phyloP scores from a whole-genome alignment of 2,797 vertebrate genomes.

The Naso thynnoides region DNA sequence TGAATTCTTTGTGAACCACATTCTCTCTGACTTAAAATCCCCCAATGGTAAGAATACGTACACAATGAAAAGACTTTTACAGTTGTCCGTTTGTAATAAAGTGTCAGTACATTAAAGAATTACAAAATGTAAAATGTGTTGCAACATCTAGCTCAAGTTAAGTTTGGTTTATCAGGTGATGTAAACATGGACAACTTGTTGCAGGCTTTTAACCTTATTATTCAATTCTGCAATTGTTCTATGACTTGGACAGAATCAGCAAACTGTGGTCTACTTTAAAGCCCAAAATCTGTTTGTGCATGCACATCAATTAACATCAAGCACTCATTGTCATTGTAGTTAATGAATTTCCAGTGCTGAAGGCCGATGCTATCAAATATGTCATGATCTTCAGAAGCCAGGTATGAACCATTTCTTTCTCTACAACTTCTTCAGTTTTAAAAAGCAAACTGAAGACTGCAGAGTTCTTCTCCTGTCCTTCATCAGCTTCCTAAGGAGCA shows the following conservation, averaged over 20 bases:
- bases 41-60: constrained; percentile 86
- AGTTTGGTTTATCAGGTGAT: not conserved
- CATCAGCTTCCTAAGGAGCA: constrained; percentile 96
- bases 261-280: not conserved
- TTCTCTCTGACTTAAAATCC: constrained; percentile 95
- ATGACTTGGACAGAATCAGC: not conserved
- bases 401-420: constrained; percentile 80
- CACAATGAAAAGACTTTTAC: not conserved
- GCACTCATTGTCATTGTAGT: constrained; percentile 81
- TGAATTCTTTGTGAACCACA: constrained; percentile 98
- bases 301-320: not conserved
- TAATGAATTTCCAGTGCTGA: constrained; percentile 98
- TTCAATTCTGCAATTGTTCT: not conserved
- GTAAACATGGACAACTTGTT: not conserved
- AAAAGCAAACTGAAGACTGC: not conserved
- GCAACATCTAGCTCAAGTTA: not conserved
- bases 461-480: not conserved
- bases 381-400: constrained; percentile 99
- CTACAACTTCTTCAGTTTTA: not conserved
- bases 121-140: not conserved
- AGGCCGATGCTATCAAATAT: constrained; percentile 98
- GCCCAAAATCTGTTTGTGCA: not conserved
- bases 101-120: not conserved
- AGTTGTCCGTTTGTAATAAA: no score
- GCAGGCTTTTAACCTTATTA: not conserved